Evolutionary conservation across 2,797 vertebrate genomes (phyloP).

Genomic region (Dryobates pubescens): DNA sequence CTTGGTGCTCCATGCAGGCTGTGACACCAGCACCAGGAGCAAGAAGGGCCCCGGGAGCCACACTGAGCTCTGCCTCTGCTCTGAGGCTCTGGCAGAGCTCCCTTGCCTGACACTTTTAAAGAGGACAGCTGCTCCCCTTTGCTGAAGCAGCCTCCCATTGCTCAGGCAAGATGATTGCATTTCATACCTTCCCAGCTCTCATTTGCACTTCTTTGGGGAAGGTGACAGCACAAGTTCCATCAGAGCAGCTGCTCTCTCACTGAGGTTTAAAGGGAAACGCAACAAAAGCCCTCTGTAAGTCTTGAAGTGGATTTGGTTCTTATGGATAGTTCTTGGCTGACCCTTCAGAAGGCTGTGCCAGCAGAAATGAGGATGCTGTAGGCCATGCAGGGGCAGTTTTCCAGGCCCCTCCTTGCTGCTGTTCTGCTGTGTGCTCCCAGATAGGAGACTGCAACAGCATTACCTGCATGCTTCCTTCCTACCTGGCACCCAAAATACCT

Average conservation of each 20-base stretch:
- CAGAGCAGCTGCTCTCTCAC: neutral
- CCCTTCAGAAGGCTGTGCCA: neutral
- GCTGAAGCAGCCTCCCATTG: neutral
- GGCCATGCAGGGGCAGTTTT: neutral
- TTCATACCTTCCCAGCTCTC: conserved; percentile 15
- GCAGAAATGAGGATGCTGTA: neutral
- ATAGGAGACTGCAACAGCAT: too few relatives aligned
- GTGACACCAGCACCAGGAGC: neutral
- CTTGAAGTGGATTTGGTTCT: neutral
- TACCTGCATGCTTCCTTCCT: neutral
- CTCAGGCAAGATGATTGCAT: neutral
- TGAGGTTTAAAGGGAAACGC: neutral
- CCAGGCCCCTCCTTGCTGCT: neutral
- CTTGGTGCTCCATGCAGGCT: neutral
- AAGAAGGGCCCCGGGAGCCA: neutral
- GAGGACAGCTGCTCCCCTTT: neutral
- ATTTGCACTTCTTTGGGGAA: conserved; percentile 15
- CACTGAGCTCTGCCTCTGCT: neutral
- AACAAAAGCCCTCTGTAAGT: neutral
- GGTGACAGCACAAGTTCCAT: neutral
- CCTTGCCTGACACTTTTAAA: neutral
- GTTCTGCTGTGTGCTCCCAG: neutral
- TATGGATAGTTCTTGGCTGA: neutral
- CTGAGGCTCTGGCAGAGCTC: neutral
- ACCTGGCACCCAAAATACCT: neutral